Conservation (phyloP, 2,797 vertebrate species). For the Petrocephalus sullivani region DNA sequence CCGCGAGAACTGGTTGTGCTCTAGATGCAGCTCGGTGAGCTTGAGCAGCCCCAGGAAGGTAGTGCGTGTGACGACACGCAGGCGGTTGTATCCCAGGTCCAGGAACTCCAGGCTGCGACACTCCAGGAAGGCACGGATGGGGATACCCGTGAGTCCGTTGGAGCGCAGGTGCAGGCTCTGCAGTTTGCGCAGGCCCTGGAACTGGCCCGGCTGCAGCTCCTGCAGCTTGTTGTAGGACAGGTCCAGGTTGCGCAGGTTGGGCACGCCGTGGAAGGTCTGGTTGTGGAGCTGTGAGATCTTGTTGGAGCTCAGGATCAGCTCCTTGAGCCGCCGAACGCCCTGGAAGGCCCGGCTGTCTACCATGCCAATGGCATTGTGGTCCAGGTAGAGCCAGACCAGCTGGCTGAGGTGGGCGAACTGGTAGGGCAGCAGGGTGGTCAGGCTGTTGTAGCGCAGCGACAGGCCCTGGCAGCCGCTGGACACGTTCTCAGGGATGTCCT, state of each 20-base stretch:
- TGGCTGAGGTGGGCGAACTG: constrained; percentile 93
- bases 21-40: constrained; percentile 86
- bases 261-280: constrained; percentile 80
- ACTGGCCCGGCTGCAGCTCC: constrained; percentile 78
- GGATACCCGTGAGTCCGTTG: constrained; percentile 79
- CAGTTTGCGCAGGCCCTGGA: constrained; percentile 87
- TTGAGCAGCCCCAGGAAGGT: constrained; percentile 85
- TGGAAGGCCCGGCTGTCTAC: constrained; percentile 86
- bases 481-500: constrained; percentile 87
- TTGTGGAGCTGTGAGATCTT: constrained; percentile 84
- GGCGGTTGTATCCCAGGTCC: constrained; percentile 90
- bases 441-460: constrained; percentile 88
- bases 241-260: constrained; percentile 90
- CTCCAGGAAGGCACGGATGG: constrained; percentile 85
- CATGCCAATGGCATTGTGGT: constrained; percentile 82
- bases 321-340: constrained; percentile 88
- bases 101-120: constrained; percentile 92
- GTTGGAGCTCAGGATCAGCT: constrained; percentile 93
- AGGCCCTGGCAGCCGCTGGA: constrained; percentile 87
- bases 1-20: constrained; percentile 95
- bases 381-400: constrained; percentile 94
- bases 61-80: constrained; percentile 83
- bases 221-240: constrained; percentile 91
- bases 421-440: constrained; percentile 80
- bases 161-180: constrained; percentile 86